Conservation (phyloP, 1,140 invertebrate genomes). For the Contarinia nasturtii region DNA sequence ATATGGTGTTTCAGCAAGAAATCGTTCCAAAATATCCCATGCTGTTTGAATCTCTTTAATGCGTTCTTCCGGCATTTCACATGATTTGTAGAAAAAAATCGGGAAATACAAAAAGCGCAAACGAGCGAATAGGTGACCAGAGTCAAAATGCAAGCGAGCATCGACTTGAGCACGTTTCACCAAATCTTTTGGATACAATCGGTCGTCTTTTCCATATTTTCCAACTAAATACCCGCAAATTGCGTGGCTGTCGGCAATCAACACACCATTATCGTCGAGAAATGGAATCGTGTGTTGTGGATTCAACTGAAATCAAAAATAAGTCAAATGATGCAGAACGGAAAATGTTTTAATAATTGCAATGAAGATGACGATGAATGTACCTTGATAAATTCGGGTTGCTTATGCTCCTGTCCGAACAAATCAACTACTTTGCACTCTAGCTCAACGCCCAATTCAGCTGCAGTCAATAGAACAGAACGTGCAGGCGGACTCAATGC, state of each 20-base stretch:
- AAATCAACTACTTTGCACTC: constrained; percentile 39
- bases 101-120: constrained; percentile 35
- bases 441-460: constrained; percentile 41
- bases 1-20: constrained; percentile 23
- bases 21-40: constrained; percentile 28
- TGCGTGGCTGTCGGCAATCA: constrained; percentile 20
- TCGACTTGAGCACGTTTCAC: constrained; percentile 30
- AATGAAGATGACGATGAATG: no score
- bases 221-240: constrained; percentile 20
- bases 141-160: constrained; percentile 37
- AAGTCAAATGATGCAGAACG: not conserved
- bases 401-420: constrained; percentile 33
- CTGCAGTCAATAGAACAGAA: constrained; percentile 38
- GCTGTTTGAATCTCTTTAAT: constrained; percentile 23
- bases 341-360: not conserved
- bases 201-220: constrained; percentile 11
- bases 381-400: constrained; percentile 33
- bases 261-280: constrained; percentile 26
- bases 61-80: constrained; percentile 11
- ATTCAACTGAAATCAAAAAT: constrained; percentile 23
- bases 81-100: no score
- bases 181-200: constrained; percentile 33
- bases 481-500: constrained; percentile 36
- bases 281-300: constrained; percentile 30
- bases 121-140: no score